Conservation (phyloP, 2,888 invertebrate genomes). For the Bhutanitis thaidina region DNA sequence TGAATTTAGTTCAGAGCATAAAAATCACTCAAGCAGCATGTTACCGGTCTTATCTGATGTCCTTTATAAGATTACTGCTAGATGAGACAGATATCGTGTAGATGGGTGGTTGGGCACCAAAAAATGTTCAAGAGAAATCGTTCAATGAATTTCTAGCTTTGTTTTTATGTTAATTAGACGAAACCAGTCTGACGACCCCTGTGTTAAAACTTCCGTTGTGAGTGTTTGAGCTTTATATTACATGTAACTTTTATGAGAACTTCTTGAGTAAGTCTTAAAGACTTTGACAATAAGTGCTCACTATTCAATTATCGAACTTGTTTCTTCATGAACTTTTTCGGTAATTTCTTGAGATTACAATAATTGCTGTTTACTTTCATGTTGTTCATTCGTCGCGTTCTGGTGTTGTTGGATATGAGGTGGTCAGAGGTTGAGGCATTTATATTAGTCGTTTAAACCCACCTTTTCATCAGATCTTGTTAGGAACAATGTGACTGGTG, state of each 20-base stretch:
- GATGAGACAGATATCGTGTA: slow-evolving; percentile 68
- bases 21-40: slow-evolving; percentile 41
- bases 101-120: slow-evolving; percentile 60
- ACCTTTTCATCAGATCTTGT: too few species aligned
- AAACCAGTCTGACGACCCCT: slow-evolving; percentile 54
- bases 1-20: slow-evolving; percentile 36
- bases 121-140: slow-evolving; percentile 69
- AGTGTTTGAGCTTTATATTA: slow-evolving; percentile 52
- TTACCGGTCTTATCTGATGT: slow-evolving; percentile 68
- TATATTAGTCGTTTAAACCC: too few species aligned
- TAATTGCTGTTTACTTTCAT: background rate
- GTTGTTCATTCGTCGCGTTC: too few species aligned
- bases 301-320: background rate
- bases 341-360: background rate
- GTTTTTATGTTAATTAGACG: slow-evolving; percentile 72
- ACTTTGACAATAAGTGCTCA: slow-evolving; percentile 14
- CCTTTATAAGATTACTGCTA: slow-evolving; percentile 75
- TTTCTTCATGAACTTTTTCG: background rate
- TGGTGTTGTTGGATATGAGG: too few species aligned
- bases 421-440: too few species aligned
- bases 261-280: slow-evolving; percentile 24
- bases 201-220: slow-evolving; percentile 65
- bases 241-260: slow-evolving; percentile 37
- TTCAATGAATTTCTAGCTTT: slow-evolving; percentile 70
- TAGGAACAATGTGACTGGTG: too few species aligned